Evolutionary conservation across 2,797 vertebrate genomes (phyloP), one percentile per base, ranked within the genome.

Genomic region (Adelosebastes latens): DNA sequence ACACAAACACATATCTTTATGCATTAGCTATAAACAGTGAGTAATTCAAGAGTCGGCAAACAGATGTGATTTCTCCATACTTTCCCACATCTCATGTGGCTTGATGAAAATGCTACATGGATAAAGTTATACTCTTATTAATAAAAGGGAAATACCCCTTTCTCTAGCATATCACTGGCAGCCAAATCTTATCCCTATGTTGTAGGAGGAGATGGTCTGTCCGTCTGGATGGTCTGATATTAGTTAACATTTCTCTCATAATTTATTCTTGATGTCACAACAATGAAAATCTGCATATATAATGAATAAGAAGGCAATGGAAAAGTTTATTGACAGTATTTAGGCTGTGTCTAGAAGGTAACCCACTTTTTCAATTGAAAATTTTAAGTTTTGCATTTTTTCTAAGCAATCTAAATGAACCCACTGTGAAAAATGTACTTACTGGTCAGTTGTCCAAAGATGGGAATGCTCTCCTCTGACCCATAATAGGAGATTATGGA

Each of bases 401-500:
- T 63, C 2, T 13, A 68, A 63, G 27, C 2, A 66, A 49, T 58
- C 3, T 7, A 22, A 68, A 71, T 12, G 0, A 63, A 60, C 5
- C 25, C 32, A 11, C 3, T 11, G 11, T 34, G 1, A 53, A 68
- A 25, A 18, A 11, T 81, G n/a, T 59, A 95, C 98, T 97, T 96
- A 99, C 99, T 99, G 93, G 98, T 99, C 81, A 99, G 88, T 82
- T 99, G 97, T 79, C 98, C 99, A 95, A 97, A 97, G 88, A 99
- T 97, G 83, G 98, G 96, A 84, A 98, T 93, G 88, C 99, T 99
- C 93, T 99, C 99, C 82, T 99, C 97, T 78, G 86, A 86, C 68
- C 97, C 93, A 80, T 97, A 71, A 88, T 93, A 99, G 66, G 99
- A 97, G 94, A 90, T 91, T 93, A 99, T 97, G 84, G 97, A 98